Base-by-base conservation (phyloP, 2,113 vertebrate species). In the Pollachius pollachius region DNA sequence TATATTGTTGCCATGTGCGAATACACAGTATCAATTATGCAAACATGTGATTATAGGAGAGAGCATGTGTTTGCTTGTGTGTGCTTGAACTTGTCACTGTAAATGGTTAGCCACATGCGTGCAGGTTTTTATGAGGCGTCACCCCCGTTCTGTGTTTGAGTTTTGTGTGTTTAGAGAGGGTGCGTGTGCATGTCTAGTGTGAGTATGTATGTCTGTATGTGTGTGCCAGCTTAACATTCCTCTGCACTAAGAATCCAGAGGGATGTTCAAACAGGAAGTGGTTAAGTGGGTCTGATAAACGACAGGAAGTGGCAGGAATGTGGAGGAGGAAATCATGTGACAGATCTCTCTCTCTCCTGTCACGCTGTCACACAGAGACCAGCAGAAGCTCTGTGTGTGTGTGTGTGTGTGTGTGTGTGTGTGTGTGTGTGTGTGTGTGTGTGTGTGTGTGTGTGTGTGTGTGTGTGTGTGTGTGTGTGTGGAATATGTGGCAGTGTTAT, bases 221-320 rank as follows among this genome's bases (percentile, higher is more conserved):
- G 2, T 11, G 37, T 41, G 37, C 9, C 41, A 48, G 41, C 37
- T 19, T 54, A 9, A 30, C 15, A 62, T 67, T 52, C 25, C 52
- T 62, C 56, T 63, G 12, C 30, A 52, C 57, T 71, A 68, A 65
- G 34, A 67, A 62, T 27, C 30, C 68, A 64, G n/a, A 16, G 63
- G 52, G 23, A 41, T 19, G 66, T 19, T 19, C 60, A 64, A 64
- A 77, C 37, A 72, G 76, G 76, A 78, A 78, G 18, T 52, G 37
- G 58, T 73, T 70, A 66, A 67, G 41, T 19, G 57, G 13, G 41
- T 3, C 15, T 61, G 19, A 66, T 66, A 64, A 73, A 78, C 48
- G 54, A 67, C 67, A 78, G 76, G 76, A 73, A 73, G 71, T 54
- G 16, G 21, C 63, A 56, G 27, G 67, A 78, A 64, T 71, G 52